A percentile compares a stretch with the other conserved stretches of the same genome.
Conservation (phyloP, 2,797 vertebrate species). For the Myioborus miniatus region DNA sequence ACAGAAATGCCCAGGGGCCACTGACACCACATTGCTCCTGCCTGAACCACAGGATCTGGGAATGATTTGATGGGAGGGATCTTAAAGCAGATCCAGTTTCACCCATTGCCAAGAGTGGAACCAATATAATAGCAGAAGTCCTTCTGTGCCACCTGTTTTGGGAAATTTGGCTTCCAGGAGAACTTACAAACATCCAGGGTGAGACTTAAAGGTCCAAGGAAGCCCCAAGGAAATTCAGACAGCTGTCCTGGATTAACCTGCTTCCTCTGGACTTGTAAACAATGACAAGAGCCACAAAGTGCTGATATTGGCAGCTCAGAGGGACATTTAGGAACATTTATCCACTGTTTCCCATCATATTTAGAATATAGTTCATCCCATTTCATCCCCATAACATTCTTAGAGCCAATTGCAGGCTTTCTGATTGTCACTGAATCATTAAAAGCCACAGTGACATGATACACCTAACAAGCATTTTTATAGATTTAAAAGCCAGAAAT, state of each 20-base stretch:
- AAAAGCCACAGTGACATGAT: neutral
- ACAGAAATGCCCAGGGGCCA: neutral
- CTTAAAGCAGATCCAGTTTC: neutral
- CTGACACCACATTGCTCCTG: neutral
- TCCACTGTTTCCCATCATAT: neutral
- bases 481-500: neutral
- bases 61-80: neutral
- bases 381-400: neutral
- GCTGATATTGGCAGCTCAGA: neutral
- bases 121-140: neutral
- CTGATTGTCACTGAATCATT: neutral
- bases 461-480: neutral
- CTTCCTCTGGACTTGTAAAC: neutral
- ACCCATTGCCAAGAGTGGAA: neutral
- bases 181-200: neutral
- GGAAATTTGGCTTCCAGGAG: neutral
- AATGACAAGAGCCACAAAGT: neutral
- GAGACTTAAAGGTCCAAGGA: neutral
- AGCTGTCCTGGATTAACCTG: conserved; percentile 10
- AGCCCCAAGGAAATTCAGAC: neutral
- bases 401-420: neutral
- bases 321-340: neutral
- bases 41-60: neutral
- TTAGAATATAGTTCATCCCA: neutral
- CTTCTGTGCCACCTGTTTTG: neutral